Evolutionary conservation across 2,888 invertebrate genomes (phyloP).

Genomic region (Drosophila pseudotakahashii): DNA sequence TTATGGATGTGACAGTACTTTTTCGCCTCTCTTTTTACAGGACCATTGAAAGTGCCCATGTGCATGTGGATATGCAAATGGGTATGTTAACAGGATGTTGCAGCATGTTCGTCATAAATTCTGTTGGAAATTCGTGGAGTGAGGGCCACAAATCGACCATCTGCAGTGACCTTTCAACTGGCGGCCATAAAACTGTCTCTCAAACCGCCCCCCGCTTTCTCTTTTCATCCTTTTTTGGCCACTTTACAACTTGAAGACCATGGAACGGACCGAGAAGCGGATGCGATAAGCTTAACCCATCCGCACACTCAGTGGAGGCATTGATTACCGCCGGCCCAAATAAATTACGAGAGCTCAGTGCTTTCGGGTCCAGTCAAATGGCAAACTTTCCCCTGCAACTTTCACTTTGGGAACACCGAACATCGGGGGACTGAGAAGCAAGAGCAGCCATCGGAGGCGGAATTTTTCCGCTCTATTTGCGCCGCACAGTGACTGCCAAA

Average conservation of each 20-base stretch:
- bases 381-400: slow-evolving; percentile 68
- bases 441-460: slow-evolving; percentile 52
- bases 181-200: slow-evolving; percentile 67
- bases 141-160: slow-evolving; percentile 63
- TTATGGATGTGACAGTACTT: slow-evolving; percentile 54
- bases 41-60: slow-evolving; percentile 29
- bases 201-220: not conserved
- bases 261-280: slow-evolving; percentile 32
- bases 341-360: slow-evolving; percentile 60
- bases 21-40: slow-evolving; percentile 2
- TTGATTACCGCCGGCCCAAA: slow-evolving; percentile 75
- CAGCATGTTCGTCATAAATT: slow-evolving; percentile 51
- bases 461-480: slow-evolving; percentile 78
- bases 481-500: slow-evolving; percentile 69
- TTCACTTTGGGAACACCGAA: slow-evolving; percentile 48
- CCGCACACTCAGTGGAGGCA: slow-evolving; percentile 52
- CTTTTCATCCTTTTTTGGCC: slow-evolving; percentile 33
- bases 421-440: not conserved
- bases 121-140: slow-evolving; percentile 5
- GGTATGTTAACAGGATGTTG: slow-evolving; percentile 74
- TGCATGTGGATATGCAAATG: slow-evolving; percentile 72
- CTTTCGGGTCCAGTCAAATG: slow-evolving; percentile 34
- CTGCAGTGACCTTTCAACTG: slow-evolving; percentile 77
- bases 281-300: slow-evolving; percentile 71
- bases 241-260: slow-evolving; percentile 63